Percentiles rank a stretch among this genome's conserved stretches.
These are phyloP conservation scores for Pterostichus madidus DNA, from an alignment of 2,888 invertebrate species.

Conservation along the genomic window DNA sequence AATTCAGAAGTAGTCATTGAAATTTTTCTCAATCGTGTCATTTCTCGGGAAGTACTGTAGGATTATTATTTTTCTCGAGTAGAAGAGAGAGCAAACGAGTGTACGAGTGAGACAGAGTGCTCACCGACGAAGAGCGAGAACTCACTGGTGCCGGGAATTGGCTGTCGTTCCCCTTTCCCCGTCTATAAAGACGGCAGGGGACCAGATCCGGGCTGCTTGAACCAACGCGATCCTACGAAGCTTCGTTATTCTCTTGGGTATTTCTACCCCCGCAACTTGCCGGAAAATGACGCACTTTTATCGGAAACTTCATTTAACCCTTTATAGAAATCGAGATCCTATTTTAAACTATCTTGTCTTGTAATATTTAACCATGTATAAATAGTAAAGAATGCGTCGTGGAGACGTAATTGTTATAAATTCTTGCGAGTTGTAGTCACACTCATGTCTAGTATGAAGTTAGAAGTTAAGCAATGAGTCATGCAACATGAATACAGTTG, in stretches of 20 bases:
- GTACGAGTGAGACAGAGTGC: background rate
- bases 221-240: constrained; percentile 36
- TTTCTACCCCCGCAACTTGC: constrained; percentile 29
- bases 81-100: constrained; percentile 13
- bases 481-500: constrained; percentile 17
- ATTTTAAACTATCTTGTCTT: constrained; percentile 10
- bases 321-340: constrained; percentile 12
- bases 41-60: constrained; percentile 6
- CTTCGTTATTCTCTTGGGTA: constrained; percentile 37
- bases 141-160: constrained; percentile 58
- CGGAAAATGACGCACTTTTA: constrained; percentile 45
- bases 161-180: constrained; percentile 47
- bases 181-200: constrained; percentile 2
- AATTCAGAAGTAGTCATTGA: background rate
- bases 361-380: constrained; percentile 3
- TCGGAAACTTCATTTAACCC: constrained; percentile 40
- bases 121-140: constrained; percentile 29
- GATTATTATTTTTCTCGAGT: constrained; percentile 44
- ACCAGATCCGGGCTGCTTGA: constrained; percentile 51
- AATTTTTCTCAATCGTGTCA: background rate
- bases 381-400: constrained; percentile 16
- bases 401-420: constrained; percentile 19
- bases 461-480: constrained; percentile 19
- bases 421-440: constrained; percentile 32
- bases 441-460: constrained; percentile 39